Percentiles rank a stretch among this genome's conserved stretches.
Evolutionary conservation across 2,888 invertebrate genomes (phyloP).

Genomic region (Drosophila merina): DNA sequence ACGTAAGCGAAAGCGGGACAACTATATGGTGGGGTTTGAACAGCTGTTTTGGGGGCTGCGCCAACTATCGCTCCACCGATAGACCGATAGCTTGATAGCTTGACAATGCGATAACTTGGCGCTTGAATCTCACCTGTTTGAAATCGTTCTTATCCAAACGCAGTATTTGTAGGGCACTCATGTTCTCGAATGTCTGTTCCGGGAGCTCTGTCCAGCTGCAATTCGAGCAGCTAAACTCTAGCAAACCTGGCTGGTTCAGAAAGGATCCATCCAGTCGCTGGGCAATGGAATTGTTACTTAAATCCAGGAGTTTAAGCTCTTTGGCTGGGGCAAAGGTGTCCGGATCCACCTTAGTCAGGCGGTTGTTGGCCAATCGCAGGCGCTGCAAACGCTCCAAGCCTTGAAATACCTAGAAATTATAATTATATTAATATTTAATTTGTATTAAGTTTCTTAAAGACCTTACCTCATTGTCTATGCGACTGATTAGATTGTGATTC

Average conservation of each 20-base stretch:
- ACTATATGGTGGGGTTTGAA: slow-evolving; percentile 20
- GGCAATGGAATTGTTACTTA: slow-evolving; percentile 82
- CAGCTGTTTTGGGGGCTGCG: slow-evolving; percentile 18
- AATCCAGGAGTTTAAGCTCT: slow-evolving; percentile 79
- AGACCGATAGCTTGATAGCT: slow-evolving; percentile 48
- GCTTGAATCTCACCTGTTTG: slow-evolving; percentile 72
- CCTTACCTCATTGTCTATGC: slow-evolving; percentile 77
- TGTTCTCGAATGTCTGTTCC: slow-evolving; percentile 81
- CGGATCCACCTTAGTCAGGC: slow-evolving; percentile 78
- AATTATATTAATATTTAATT: neutral
- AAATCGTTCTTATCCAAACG: slow-evolving; percentile 82
- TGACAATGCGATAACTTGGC: slow-evolving; percentile 38
- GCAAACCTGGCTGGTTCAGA: slow-evolving; percentile 79
- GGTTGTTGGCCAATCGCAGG: slow-evolving; percentile 82
- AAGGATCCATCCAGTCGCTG: slow-evolving; percentile 78
- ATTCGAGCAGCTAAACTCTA: slow-evolving; percentile 81
- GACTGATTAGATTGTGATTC: slow-evolving; percentile 75
- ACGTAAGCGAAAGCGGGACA: slow-evolving; percentile 49
- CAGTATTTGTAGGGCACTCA: slow-evolving; percentile 79
- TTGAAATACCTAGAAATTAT: slow-evolving; percentile 77
- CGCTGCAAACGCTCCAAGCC: slow-evolving; percentile 77
- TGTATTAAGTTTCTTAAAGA: neutral
- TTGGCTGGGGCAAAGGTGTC: slow-evolving; percentile 80
- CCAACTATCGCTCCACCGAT: slow-evolving; percentile 22
- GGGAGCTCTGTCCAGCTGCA: slow-evolving; percentile 82